Evolutionary conservation across 2,888 invertebrate species (phyloP).

Genomic region (Hypselothyrea guttata): DNA sequence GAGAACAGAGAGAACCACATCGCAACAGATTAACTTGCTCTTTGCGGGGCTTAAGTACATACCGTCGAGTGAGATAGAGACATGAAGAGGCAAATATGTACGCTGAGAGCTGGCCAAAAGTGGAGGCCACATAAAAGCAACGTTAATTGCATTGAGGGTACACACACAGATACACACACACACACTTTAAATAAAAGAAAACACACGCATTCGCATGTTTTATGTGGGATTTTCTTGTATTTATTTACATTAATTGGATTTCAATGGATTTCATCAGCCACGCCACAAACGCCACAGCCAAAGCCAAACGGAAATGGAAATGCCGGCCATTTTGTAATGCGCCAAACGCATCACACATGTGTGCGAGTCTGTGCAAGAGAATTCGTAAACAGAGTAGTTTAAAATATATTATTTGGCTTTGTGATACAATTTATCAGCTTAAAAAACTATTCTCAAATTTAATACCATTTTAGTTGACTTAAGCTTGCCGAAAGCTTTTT

Average conservation of each 20-base stretch:
- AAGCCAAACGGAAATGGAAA: slow-evolving; percentile 19
- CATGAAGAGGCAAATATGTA: slow-evolving; percentile 15
- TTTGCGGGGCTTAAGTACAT: slow-evolving; percentile 54
- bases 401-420: too few species aligned
- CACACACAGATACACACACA: slow-evolving; percentile 24
- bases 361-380: too few species aligned
- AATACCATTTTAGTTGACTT: too few species aligned
- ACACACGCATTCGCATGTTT: slow-evolving; percentile 53
- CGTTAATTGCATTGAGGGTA: slow-evolving; percentile 70
- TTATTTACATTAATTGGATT: slow-evolving; percentile 76
- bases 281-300: slow-evolving; percentile 14
- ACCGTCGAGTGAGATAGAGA: slow-evolving; percentile 10
- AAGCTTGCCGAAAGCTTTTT: too few species aligned
- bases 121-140: slow-evolving; percentile 65
- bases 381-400: too few species aligned
- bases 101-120: slow-evolving; percentile 42
- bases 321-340: slow-evolving; percentile 16
- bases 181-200: slow-evolving; percentile 60
- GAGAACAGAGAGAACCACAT: slow-evolving; percentile 26
- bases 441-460: too few species aligned
- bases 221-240: slow-evolving; percentile 60
- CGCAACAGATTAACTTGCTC: slow-evolving; percentile 73
- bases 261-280: slow-evolving; percentile 50
- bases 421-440: too few species aligned
- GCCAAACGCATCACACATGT: too few species aligned